phyloP scores from a whole-genome alignment of 2,113 vertebrate species.

The Myotis brandtii region DNA sequence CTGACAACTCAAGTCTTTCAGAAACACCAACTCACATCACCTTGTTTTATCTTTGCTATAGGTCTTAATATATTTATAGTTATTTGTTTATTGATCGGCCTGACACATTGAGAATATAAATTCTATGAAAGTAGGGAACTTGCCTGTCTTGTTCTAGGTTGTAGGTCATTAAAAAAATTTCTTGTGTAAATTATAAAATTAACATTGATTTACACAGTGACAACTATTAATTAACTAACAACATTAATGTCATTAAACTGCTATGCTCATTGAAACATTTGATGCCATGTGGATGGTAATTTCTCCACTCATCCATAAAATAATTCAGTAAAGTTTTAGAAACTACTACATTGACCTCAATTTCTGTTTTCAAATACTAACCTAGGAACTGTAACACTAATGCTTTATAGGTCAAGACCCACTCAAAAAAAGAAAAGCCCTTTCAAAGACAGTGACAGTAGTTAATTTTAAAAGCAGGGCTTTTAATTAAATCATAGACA shows the following conservation, averaged over 20 bases:
- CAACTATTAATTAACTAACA: neutral
- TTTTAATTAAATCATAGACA: neutral
- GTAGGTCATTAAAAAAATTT: constrained; percentile 19
- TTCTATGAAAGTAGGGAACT: neutral
- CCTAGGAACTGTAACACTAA: neutral
- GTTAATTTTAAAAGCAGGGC: neutral
- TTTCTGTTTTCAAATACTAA: neutral
- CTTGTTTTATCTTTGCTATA: neutral
- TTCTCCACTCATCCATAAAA: neutral
- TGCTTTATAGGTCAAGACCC: neutral
- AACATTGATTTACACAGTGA: neutral
- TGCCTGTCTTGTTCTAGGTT: constrained; percentile 25
- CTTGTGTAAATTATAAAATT: neutral
- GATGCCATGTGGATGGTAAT: neutral
- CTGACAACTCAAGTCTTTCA: neutral
- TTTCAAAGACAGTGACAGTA: neutral
- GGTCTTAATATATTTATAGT: neutral
- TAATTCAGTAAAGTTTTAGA: constrained; percentile 40
- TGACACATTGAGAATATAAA: neutral
- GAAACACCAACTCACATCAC: neutral
- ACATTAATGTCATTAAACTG: neutral
- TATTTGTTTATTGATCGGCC: neutral
- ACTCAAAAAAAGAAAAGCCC: neutral
- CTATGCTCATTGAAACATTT: neutral
- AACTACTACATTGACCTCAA: neutral